Base-by-base conservation (phyloP, 2,797 vertebrate genomes). In the Malurus leucopterus region DNA sequence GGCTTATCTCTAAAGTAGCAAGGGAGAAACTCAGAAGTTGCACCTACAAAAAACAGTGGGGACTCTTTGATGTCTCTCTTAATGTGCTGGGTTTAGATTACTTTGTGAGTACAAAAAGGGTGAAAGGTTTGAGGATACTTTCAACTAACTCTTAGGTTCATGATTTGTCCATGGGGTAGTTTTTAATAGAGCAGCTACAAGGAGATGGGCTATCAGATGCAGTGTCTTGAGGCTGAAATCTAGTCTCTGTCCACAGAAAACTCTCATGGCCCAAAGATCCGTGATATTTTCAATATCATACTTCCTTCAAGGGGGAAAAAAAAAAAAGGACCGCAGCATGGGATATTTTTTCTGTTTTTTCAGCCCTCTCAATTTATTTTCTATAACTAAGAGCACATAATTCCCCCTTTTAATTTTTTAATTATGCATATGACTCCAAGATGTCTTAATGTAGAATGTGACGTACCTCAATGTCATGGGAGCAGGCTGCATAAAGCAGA, bases 61-160 rank as follows among this genome's bases (percentile, higher is more conserved):
- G 57, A 75, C 82, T 70, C 96, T 97, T 97, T 97, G 95, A 97
- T 97, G 96, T 95, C 75, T 96, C 92, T 94, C 93, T 94, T 97
- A 95, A 96, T 96, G 91, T 96, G 92, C 92, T 86, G 86, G 94
- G 93, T 96, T 96, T 95, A 95, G 95, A 97, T 97, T 96, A 93
- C 95, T 97, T 95, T 96, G 94, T 59, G 69, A 96, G 95, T 91
- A 92, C 80, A 94, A 86, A 93, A 92, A 92, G 92, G 94, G 96
- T 93, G 92, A 96, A 96, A 96, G 95, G 95, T 95, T 95, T 89
- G 94, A 83, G 92, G 90, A 93, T 94, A 95, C 96, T 97, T 96
- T 96, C 94, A 95, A 92, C 95, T 93, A 82, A 95, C 93, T 93
- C 94, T 93, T 93, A 90, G 91, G 93, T 95, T 94, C 57, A 29